A percentile compares a stretch with the other conserved stretches of the same genome.
Evolutionary conservation across 2,113 vertebrate genomes (phyloP).

Genomic region (Psammodynastes pulverulentus): DNA sequence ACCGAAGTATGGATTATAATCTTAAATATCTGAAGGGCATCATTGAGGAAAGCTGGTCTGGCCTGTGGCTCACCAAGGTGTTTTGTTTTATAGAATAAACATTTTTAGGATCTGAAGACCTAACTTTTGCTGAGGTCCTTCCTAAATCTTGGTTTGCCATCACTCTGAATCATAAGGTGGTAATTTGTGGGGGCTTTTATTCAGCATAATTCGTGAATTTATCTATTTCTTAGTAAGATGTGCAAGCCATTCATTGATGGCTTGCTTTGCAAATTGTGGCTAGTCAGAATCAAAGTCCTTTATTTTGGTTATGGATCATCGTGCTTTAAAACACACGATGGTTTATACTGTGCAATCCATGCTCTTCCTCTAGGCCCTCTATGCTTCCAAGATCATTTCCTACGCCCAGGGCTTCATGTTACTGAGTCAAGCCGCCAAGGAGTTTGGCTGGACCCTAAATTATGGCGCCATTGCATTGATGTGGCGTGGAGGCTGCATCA

Average conservation of each 20-base stretch:
- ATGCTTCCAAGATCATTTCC: constrained; percentile 98
- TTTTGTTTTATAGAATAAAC: not conserved
- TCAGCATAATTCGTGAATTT: not conserved
- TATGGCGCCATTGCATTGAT: constrained; percentile 94
- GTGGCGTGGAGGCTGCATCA: constrained; percentile 99
- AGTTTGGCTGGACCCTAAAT: constrained; percentile 92
- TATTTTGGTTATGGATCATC: not conserved
- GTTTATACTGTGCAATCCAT: not conserved
- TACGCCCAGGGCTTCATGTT: constrained; percentile 98
- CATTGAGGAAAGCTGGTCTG: not conserved
- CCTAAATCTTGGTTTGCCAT: not conserved
- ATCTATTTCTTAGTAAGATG: not conserved
- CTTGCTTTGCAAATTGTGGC: not conserved
- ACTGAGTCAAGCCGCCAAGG: constrained; percentile 87
- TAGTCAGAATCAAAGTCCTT: not conserved
- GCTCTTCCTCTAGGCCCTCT: constrained; percentile 78
- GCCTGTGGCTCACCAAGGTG: not conserved
- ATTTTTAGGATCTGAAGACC: not conserved
- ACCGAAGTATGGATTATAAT: not conserved
- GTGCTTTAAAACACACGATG: not conserved
- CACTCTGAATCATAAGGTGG: not conserved
- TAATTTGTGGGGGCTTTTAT: not conserved
- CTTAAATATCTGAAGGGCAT: not conserved
- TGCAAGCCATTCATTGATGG: not conserved
- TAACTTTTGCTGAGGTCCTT: not conserved